A percentile compares a stretch with the other conserved stretches of the same genome.
These are phyloP conservation scores for Rhopalosiphum nymphaeae DNA, from an alignment of 2,888 invertebrate genomes.

Conservation along the genomic window DNA sequence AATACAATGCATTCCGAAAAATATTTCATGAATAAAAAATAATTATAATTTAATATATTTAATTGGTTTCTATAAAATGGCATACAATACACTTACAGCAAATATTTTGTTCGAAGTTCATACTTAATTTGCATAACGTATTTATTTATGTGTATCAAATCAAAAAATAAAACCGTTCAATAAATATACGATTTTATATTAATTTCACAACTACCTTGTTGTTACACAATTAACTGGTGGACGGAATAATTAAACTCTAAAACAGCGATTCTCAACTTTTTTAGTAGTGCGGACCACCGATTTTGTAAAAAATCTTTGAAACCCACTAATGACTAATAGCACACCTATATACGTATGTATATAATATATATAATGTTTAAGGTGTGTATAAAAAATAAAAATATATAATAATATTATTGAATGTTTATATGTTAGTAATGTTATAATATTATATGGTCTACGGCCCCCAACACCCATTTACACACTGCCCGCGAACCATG, in stretches of 20 bases:
- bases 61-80: background rate
- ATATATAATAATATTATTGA: too few species aligned
- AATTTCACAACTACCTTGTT: too few species aligned
- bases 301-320: too few species aligned
- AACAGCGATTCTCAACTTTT: background rate
- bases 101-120: background rate
- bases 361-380: too few species aligned
- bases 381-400: too few species aligned
- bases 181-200: background rate
- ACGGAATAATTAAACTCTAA: conserved; percentile 48
- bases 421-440: too few species aligned
- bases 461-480: too few species aligned
- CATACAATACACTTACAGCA: conserved; percentile 19
- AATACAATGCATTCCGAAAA: background rate
- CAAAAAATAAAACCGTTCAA: conserved; percentile 27
- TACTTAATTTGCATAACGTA: background rate
- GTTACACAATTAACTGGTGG: background rate
- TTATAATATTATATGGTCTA: too few species aligned
- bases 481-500: too few species aligned
- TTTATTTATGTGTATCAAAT: background rate
- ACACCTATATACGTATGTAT: too few species aligned
- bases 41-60: background rate
- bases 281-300: too few species aligned
- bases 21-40: background rate
- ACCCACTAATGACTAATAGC: too few species aligned